phyloP scores from a whole-genome alignment of 1,140 invertebrate species.

The Megalopta genalis region DNA sequence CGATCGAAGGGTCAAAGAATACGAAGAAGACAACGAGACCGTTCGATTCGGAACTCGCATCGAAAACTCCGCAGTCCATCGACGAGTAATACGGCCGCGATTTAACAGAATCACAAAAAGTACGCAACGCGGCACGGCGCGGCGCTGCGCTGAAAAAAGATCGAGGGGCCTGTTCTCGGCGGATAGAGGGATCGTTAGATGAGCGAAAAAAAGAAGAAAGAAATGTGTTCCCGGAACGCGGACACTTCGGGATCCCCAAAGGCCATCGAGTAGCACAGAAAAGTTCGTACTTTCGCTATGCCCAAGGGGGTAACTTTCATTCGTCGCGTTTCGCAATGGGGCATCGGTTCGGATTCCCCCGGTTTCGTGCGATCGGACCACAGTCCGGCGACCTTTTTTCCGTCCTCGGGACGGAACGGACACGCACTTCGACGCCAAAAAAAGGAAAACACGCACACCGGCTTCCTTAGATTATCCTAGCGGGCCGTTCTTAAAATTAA shows the following conservation, averaged over 20 bases:
- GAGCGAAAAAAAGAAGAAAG: slow-evolving; percentile 1
- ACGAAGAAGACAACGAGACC: too few species aligned
- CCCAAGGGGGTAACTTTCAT: slow-evolving; percentile 54
- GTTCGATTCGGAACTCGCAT: too few species aligned
- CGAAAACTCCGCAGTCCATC: too few species aligned
- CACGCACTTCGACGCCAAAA: not conserved
- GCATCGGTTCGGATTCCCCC: slow-evolving; percentile 36
- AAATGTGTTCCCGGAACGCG: not conserved
- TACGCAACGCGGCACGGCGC: slow-evolving; percentile 12
- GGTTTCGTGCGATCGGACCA: slow-evolving; percentile 25
- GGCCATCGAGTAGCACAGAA: slow-evolving; percentile 48
- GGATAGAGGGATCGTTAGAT: slow-evolving; percentile 5
- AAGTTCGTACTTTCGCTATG: slow-evolving; percentile 57
- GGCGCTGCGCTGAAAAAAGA: too few species aligned
- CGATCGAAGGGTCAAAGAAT: too few species aligned
- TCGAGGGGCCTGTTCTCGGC: not conserved
- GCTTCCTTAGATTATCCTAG: slow-evolving; percentile 45
- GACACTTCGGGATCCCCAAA: slow-evolving; percentile 49
- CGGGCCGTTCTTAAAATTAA: slow-evolving; percentile 40
- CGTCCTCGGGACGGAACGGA: not conserved
- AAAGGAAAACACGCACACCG: too few species aligned
- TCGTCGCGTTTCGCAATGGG: slow-evolving; percentile 57
- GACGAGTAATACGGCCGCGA: not conserved
- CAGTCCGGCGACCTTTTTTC: slow-evolving; percentile 36
- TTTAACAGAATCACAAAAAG: slow-evolving; percentile 37